Percentiles rank a stretch among this genome's conserved stretches.
phyloP scores from a whole-genome alignment of 2,888 invertebrate species.

The Frankliniella intonsa region DNA sequence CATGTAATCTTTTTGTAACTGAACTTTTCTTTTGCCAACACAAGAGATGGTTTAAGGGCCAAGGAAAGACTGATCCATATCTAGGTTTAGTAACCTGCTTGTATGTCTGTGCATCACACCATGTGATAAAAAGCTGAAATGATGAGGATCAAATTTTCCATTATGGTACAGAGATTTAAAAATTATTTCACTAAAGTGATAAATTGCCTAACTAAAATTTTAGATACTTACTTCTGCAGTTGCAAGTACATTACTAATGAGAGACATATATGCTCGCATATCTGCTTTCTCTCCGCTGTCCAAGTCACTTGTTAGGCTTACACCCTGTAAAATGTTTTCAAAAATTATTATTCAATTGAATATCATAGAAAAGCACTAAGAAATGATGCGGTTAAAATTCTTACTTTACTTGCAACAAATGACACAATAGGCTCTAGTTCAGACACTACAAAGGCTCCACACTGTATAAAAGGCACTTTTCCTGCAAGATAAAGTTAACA shows the following conservation, averaged over 20 bases:
- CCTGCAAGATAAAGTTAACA: conserved; percentile 50
- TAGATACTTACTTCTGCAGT: conserved; percentile 72
- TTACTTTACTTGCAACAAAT: conserved; percentile 74
- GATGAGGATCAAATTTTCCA: conserved; percentile 28
- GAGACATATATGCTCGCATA: conserved; percentile 87
- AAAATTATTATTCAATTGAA: not conserved
- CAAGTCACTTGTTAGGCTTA: conserved; percentile 66
- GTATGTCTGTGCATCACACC: conserved; percentile 76
- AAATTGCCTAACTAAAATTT: conserved; percentile 29
- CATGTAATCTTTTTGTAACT: conserved; percentile 66
- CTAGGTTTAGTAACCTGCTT: conserved; percentile 75
- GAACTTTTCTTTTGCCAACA: conserved; percentile 70
- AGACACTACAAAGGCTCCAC: conserved; percentile 81
- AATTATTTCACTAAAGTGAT: conserved; percentile 31
- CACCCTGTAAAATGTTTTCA: conserved; percentile 51
- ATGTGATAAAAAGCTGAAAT: conserved; percentile 73
- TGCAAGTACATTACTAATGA: conserved; percentile 81
- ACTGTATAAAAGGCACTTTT: conserved; percentile 85
- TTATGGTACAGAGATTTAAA: not conserved
- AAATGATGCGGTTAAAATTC: conserved; percentile 28
- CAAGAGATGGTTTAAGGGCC: conserved; percentile 81
- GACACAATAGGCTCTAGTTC: conserved; percentile 89
- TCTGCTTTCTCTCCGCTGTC: conserved; percentile 77
- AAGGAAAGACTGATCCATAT: conserved; percentile 86
- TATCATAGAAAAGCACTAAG: conserved; percentile 16